Percentiles rank a stretch among this genome's conserved stretches.
phyloP scores from a whole-genome alignment of 92 coral and sea anemone species.

The Palythoa caribaeorum region DNA sequence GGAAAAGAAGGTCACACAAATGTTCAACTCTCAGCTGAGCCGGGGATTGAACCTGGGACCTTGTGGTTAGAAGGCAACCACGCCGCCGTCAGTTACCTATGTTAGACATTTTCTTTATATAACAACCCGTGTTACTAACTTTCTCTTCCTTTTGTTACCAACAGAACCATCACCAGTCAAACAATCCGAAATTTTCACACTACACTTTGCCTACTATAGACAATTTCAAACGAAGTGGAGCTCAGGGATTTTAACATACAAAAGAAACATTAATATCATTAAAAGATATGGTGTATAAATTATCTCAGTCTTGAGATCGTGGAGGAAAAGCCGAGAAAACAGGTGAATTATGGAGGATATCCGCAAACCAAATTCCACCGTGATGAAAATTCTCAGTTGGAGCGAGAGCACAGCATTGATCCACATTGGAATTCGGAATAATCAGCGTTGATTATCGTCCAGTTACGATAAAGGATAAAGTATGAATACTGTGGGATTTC shows the following conservation, averaged over 20 bases:
- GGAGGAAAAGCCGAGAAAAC: not conserved
- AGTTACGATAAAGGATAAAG: no score
- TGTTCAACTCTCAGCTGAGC: no score
- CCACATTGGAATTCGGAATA: not conserved
- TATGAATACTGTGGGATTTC: no score
- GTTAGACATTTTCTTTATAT: no score
- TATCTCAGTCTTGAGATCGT: not conserved
- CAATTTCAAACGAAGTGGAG: slow-evolving; percentile 76
- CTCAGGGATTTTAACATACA: slow-evolving; percentile 70
- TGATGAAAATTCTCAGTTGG: no score
- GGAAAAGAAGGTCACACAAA: no score
- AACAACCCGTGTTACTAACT: not conserved
- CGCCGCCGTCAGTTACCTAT: not conserved
- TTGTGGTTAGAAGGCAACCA: no score
- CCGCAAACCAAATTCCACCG: no score
- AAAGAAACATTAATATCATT: not conserved
- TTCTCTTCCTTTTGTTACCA: not conserved
- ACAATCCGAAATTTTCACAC: slow-evolving; percentile 74
- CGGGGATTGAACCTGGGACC: no score
- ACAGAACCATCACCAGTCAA: slow-evolving; percentile 65
- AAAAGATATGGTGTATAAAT: not conserved
- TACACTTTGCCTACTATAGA: slow-evolving; percentile 88
- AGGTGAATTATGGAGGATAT: no score
- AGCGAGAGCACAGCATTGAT: not conserved
- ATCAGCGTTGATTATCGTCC: no score